Evolutionary conservation across 2,113 vertebrate species (phyloP), one percentile per base, ranked within the genome.

Genomic region (Rhynchomys soricoides): DNA sequence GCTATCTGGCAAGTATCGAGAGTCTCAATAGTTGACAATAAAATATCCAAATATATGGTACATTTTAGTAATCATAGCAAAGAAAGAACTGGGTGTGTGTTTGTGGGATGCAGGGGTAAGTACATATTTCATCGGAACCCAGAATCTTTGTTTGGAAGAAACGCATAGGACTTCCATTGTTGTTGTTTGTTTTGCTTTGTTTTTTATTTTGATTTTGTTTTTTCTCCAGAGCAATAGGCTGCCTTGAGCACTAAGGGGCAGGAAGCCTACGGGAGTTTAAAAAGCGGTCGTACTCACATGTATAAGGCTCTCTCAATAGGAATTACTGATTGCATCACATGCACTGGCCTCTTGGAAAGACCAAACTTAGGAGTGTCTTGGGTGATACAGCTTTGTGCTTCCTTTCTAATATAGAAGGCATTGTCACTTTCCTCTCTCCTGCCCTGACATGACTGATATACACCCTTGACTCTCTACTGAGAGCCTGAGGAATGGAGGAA

Each of bases 391-490:
- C 89, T 64, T 90, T 86, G 52, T 97, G 43, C 57, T 94, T 96
- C 77, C 94, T 96, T 95, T 98, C 66, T 96, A 81, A 93, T 96
- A 95, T 66, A 82, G 92, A 94, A 86, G 81, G n/a, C 90, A 78
- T 89, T 79, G 78, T 96, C 93, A 90, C 94, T 97, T 95, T 90
- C 29, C 86, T 97, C 22, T 62, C 34, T 45, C 97, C 89, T 96
- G 82, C 95, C 95, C 98, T 98, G 97, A 97, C 93, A 81, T 98
- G 98, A 98, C 82, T 96, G 97, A 98, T 98, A 96, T 64, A 86
- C 98, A 95, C 95, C 93, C 93, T 98, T 98, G 98, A 98, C 98
- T 98, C 98, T 98, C 95, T 95, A 92, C 37, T 97, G 96, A 96
- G 93, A 98, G 93, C 86, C 95, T 79, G 85, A 96, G 96, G 97